Base-by-base conservation (phyloP, 2,888 invertebrate species). In the Drosophila pseudotakahashii region DNA sequence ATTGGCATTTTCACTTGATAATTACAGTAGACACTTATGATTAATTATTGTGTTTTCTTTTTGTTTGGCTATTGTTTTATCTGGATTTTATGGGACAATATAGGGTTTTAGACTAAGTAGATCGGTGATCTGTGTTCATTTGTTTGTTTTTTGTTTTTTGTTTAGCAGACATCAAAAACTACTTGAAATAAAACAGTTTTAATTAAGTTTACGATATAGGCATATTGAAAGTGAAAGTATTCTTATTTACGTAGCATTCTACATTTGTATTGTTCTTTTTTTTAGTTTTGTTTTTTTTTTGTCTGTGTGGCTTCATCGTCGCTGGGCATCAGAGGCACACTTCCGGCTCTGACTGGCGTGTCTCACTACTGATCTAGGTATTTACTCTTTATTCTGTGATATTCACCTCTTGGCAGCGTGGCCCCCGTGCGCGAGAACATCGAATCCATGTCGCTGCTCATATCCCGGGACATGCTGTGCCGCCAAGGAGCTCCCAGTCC, bases 371-470 rank as follows among this genome's bases (percentile, higher is more conserved):
- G 85, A 88, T 91, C 91, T 88, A 92, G 84, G 91, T 91, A 92
- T 92, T 92, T 92, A 88, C 89, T 91, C 89, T 92, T 91, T 91
- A 92, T 89, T 92, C 90, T 92, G 88, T 90, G 91, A 92, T 92
- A 92, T 92, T 94, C 94, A 96, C 96, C 96, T 94, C 95, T 93
- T 78, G 96, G 95, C 92, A 94, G 92, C 82, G 94, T 93, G 89
- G 93, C 92, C 79, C 92, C 91, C 32, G 92, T 91, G 75, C 92
- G 94, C 90, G 93, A 94, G 93, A 95, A 95, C 92, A 95, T 95
- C 66, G 95, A 95, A 89, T 96, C 95, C 92, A 95, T 95, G 89
- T 96, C 95, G 52, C 94, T 94, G 88, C 94, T 94, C 90, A 95
- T 91, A 90, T 96, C 96, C 82, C 96, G 94, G 75, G 94, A 94